phyloP scores from a whole-genome alignment of 2,113 vertebrate species.

The Speoplatyrhinus poulsoni region DNA sequence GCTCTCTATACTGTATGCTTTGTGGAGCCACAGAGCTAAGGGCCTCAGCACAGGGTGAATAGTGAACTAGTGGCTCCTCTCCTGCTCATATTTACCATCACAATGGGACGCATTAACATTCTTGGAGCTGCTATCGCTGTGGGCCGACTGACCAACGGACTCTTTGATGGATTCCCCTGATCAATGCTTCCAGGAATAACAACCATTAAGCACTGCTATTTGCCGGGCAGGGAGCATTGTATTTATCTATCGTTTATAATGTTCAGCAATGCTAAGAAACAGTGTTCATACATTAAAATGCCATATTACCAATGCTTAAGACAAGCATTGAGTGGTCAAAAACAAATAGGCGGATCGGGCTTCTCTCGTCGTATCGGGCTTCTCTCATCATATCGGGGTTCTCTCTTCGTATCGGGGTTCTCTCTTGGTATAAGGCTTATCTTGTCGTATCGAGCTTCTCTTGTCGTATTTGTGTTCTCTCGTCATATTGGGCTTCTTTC shows the following conservation, averaged over 20 bases:
- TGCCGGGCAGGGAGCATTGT: background rate
- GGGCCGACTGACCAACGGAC: slow-evolving; percentile 66
- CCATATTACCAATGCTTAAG: background rate
- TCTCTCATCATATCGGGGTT: no score
- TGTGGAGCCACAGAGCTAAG: slow-evolving; percentile 75
- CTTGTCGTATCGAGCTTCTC: no score
- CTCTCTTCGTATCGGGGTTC: no score
- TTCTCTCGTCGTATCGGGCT: no score
- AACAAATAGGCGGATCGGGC: no score
- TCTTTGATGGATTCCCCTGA: slow-evolving; percentile 38
- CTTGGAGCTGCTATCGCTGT: slow-evolving; percentile 73
- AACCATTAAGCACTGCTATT: slow-evolving; percentile 5
- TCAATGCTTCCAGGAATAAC: slow-evolving; percentile 40
- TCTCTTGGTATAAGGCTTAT: no score
- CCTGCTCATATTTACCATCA: slow-evolving; percentile 83
- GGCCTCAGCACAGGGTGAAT: slow-evolving; percentile 73
- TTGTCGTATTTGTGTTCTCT: no score
- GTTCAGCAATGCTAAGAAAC: background rate
- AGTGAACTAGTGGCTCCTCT: slow-evolving; percentile 72
- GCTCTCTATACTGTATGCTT: slow-evolving; percentile 78
- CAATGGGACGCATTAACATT: slow-evolving; percentile 86
- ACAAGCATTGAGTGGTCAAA: background rate
- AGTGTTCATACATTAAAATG: background rate
- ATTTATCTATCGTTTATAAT: slow-evolving; percentile 12
- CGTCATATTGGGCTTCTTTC: no score